These are phyloP conservation scores for Dolichallabes microphthalmus DNA, from an alignment of 2,113 vertebrate species.

Conservation along the genomic window DNA sequence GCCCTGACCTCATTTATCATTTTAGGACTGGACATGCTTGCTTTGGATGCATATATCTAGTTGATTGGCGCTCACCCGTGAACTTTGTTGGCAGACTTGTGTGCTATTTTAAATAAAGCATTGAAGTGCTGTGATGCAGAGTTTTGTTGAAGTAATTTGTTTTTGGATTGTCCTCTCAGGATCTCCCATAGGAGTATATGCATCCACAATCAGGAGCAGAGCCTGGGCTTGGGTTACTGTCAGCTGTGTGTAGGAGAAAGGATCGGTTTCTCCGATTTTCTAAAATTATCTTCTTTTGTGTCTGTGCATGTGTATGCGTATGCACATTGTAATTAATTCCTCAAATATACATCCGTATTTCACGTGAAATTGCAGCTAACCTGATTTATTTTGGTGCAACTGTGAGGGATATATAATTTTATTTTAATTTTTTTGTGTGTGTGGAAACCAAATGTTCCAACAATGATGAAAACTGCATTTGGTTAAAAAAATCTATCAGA, in stretches of 20 bases:
- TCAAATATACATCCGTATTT: neutral
- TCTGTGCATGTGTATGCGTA: neutral
- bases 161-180: constrained; percentile 21
- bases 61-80: neutral
- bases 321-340: neutral
- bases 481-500: no score
- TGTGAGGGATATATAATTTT: neutral
- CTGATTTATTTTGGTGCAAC: neutral
- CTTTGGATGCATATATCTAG: constrained; percentile 10
- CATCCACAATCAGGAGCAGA: neutral
- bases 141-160: constrained; percentile 30
- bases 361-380: neutral
- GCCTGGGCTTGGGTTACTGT: constrained; percentile 13
- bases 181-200: constrained; percentile 13
- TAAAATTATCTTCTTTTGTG: constrained; percentile 23
- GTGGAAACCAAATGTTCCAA: neutral
- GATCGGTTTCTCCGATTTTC: constrained; percentile 10
- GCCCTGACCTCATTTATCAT: constrained; percentile 22
- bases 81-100: neutral
- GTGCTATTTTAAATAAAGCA: neutral
- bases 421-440: neutral
- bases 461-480: neutral
- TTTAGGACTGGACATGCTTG: constrained; percentile 25
- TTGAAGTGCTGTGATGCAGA: constrained; percentile 10
- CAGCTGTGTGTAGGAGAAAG: constrained; percentile 9